Evolutionary conservation across 2,888 invertebrate species (phyloP).

Genomic region (Chaetogeoica ovagalla): DNA sequence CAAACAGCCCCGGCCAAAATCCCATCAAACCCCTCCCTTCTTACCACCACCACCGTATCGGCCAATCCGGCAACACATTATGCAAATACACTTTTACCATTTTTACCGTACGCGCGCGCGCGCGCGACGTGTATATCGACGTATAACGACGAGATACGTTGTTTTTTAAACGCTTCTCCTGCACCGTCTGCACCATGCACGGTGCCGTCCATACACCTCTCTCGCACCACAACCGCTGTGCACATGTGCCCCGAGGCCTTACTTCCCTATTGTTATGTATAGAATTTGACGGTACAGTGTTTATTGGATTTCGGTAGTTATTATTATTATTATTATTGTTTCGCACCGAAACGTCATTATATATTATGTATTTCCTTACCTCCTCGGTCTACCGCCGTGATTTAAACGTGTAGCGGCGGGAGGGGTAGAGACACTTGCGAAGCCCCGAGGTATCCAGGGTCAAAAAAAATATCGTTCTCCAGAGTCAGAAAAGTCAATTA

Average conservation of each 20-base stretch:
- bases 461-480: conserved; percentile 10
- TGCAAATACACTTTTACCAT: conserved; percentile 35
- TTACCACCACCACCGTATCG: not conserved
- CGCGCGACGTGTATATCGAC: not conserved
- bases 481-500: conserved; percentile 26
- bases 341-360: conserved; percentile 38
- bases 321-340: conserved; percentile 27
- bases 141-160: conserved; percentile 25
- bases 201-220: not conserved
- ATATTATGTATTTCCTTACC: not conserved
- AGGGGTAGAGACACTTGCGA: no score
- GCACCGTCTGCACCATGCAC: not conserved
- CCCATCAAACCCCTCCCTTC: not conserved
- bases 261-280: conserved; percentile 52
- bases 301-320: conserved; percentile 47
- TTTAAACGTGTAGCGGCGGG: no score
- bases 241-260: conserved; percentile 23
- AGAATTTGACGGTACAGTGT: conserved; percentile 16
- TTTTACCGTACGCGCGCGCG: not conserved
- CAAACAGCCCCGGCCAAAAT: no score
- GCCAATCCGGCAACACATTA: conserved; percentile 40
- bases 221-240: not conserved
- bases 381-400: not conserved
- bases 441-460: conserved; percentile 9
- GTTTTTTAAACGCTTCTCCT: conserved; percentile 44